Base-by-base conservation (phyloP, 2,888 invertebrate species). In the Eremobia ochroleuca region DNA sequence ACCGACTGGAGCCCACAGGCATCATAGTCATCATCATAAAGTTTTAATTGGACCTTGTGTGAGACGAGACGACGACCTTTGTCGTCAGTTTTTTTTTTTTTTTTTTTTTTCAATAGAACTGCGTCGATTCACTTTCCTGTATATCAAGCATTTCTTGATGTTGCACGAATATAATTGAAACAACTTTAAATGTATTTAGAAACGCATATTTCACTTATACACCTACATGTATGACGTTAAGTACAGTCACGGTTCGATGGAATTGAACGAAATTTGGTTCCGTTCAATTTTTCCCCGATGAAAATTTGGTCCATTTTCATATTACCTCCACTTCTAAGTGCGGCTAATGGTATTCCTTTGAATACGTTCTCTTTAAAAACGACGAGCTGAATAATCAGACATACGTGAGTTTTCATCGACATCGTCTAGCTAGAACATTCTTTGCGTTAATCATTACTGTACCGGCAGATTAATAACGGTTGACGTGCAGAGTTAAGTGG, bases 271-370 rank as follows among this genome's bases (percentile, higher is more conserved):
- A 82, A 84, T 84, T 86, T 77, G 79, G 77, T 77, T 79, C 77
- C 73, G 70, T 81, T 81, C 74, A 84, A 81, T 86, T 86, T 73
- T 68, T 67, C 77, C 64, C 74, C 70, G 73, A 76, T 77, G 77
- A 76, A 86, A 84, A 86, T 82, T 79, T 75, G n/a, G 25, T 66
- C 79, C 85, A 79, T 73, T 79, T 85, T 86, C 76, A 74, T 77
- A 81, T 77, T 86, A 85, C 78, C 75, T 75, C 55, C 77, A 82
- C 69, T 74, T 73, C 75, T 76, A 77, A 67, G 72, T 68, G 77
- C 58, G 73, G 61, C 61, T 68, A 85, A 76, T 83, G 70, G 70
- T 83, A 86, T 84, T 86, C 78, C 73, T 84, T 86, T 77, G 66
- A 82, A 76, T 73, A 68, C 66, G 34, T 65, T 72, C 25, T 77